Base-by-base conservation (phyloP, 2,113 vertebrate species). In the Gallinago media region DNA sequence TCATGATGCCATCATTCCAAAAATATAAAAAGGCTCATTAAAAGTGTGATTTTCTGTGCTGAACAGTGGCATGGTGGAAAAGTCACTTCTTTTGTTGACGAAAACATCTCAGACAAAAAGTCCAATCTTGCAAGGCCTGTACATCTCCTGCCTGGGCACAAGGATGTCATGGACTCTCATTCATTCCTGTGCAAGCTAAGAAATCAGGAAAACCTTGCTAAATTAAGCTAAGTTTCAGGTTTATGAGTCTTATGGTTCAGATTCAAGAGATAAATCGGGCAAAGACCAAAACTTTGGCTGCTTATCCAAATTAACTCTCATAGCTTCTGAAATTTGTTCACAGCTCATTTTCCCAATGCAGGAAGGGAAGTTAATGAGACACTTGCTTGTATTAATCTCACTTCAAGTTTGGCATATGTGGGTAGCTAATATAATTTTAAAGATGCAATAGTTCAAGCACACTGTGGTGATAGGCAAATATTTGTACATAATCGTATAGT, bases 261-360 rank as follows among this genome's bases (percentile, higher is more conserved):
- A 78, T 54, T 92, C 25, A 65, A 52, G 81, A 94, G 61, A 47
- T 63, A 72, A 94, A 83, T 91, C 50, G 87, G 44, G 31, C 74
- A 88, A 94, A 84, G 74, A 70, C 47, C 77, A 91, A 82, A 54
- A 58, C 36, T 91, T 79, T 65, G 32, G 38, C 63, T 92, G 72
- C 73, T 83, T 76, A 79, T 68, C 36, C 54, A 75, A 94, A 92
- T 89, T 82, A 91, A 78, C 91, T 77, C 74, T 91, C 44, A 42
- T 82, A 79, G 52, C 66, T 89, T 95, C 62, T 95, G 87, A 79
- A 96, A 88, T 93, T 61, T 66, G 18, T 78, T 89, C 49, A 56
- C 49, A 62, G 62, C 56, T 92, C 38, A 32, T 96, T 96, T 89
- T 94, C 52, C 62, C 87, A 75, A 0, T 38, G 34, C 38, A 85